Conservation (phyloP, 2,113 vertebrate genomes). For the Catagonus wagneri region DNA sequence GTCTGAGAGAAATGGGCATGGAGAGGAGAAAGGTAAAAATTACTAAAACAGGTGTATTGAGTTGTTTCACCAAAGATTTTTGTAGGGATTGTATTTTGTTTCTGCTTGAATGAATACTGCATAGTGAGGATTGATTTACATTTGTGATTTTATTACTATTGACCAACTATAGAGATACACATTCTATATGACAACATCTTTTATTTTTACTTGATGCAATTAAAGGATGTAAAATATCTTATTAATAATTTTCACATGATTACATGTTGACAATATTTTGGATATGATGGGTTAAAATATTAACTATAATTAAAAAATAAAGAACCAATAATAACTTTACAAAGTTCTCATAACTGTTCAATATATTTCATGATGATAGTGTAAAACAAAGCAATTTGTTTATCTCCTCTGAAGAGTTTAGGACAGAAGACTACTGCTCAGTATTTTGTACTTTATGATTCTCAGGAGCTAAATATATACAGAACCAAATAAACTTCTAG, state of each 20-base stretch:
- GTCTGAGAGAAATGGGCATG: neutral
- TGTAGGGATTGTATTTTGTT: neutral
- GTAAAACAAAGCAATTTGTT: neutral
- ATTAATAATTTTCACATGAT: neutral
- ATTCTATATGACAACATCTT: neutral
- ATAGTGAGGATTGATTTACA: neutral
- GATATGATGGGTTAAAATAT: neutral
- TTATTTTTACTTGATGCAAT: constrained; percentile 5
- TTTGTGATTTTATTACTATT: neutral
- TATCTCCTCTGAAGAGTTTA: neutral
- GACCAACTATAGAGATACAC: neutral
- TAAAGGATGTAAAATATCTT: neutral
- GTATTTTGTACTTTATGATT: constrained; percentile 14
- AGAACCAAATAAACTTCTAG: neutral
- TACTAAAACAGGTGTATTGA: neutral
- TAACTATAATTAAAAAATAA: neutral
- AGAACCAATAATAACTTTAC: neutral
- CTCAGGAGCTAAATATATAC: neutral
- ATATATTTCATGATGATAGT: neutral
- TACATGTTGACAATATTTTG: neutral
- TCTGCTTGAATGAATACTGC: neutral
- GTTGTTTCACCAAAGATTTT: neutral
- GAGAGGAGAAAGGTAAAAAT: neutral
- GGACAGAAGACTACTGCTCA: neutral
- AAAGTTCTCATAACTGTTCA: neutral